These are phyloP conservation scores for Sinhomidia bicolor DNA, from an alignment of 2,888 invertebrate species.

Conservation along the genomic window DNA sequence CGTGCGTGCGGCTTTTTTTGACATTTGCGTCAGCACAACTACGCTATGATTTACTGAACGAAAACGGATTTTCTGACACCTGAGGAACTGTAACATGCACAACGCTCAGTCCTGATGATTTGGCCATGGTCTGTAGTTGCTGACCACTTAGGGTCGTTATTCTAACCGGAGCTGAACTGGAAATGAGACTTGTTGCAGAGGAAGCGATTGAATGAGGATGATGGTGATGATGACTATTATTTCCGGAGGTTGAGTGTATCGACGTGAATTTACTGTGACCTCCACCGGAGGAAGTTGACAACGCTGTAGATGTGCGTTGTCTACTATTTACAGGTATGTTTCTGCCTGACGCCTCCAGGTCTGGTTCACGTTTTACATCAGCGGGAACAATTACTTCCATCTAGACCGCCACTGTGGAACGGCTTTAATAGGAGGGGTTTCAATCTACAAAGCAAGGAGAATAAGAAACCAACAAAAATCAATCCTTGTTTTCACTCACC, in stretches of 20 bases:
- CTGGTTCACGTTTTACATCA: constrained; percentile 78
- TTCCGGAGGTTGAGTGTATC: constrained; percentile 51
- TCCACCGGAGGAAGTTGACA: constrained; percentile 59
- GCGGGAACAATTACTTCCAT: constrained; percentile 79
- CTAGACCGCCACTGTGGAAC: constrained; percentile 77
- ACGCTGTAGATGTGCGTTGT: constrained; percentile 56
- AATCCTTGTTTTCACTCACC: constrained; percentile 67
- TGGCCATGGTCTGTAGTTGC: constrained; percentile 80
- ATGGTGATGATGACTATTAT: constrained; percentile 53
- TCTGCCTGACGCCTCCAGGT: constrained; percentile 73
- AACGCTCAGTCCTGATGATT: constrained; percentile 87
- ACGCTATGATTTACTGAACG: background rate
- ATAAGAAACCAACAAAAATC: constrained; percentile 55
- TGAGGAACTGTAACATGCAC: constrained; percentile 91
- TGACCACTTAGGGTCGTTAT: constrained; percentile 78
- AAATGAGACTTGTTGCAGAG: constrained; percentile 61
- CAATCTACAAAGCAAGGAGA: constrained; percentile 64
- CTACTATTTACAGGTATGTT: constrained; percentile 58
- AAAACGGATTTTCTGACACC: constrained; percentile 75
- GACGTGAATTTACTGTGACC: constrained; percentile 49
- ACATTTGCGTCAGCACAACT: background rate
- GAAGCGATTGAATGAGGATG: constrained; percentile 56
- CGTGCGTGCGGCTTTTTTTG: background rate
- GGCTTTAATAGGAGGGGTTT: constrained; percentile 61
- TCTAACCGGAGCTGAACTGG: constrained; percentile 78